These are phyloP conservation scores for Disparrhopalites patrizii DNA, from an alignment of 2,888 invertebrate genomes.

Conservation along the genomic window DNA sequence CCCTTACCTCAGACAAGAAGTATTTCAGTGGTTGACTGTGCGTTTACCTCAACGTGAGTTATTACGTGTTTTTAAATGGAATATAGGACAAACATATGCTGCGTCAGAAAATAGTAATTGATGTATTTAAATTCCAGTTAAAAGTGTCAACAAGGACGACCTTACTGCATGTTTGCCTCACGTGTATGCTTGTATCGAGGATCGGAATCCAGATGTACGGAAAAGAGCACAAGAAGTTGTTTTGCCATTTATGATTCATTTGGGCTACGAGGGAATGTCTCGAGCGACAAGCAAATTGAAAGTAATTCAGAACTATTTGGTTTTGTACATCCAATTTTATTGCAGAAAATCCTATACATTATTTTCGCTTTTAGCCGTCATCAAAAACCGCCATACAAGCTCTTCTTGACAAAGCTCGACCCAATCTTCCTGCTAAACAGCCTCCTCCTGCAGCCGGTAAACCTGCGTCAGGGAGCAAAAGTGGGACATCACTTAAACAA, in stretches of 20 bases:
- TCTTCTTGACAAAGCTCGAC: conserved; percentile 77
- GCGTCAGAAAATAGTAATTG: neutral
- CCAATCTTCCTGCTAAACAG: conserved; percentile 77
- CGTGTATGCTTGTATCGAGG: conserved; percentile 78
- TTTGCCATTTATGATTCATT: conserved; percentile 86
- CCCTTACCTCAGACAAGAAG: conserved; percentile 72
- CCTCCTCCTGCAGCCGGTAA: conserved; percentile 57
- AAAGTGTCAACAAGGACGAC: conserved; percentile 76
- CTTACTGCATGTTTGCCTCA: conserved; percentile 69
- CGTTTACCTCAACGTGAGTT: conserved; percentile 62
- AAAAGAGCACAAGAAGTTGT: conserved; percentile 86
- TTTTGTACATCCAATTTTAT: neutral
- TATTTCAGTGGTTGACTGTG: conserved; percentile 81
- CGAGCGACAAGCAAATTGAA: conserved; percentile 74
- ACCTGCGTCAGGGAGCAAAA: conserved; percentile 56
- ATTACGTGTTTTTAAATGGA: too few species aligned
- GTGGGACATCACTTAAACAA: conserved; percentile 7
- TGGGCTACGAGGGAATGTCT: conserved; percentile 75
- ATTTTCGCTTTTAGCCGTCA: conserved; percentile 50
- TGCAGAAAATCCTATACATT: neutral
- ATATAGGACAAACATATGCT: neutral
- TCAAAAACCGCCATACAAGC: conserved; percentile 62
- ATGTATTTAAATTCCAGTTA: conserved; percentile 57
- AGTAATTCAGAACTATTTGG: conserved; percentile 57
- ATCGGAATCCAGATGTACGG: conserved; percentile 84